Evolutionary conservation across 2,797 vertebrate genomes (phyloP).

Genomic region (Crypturellus tataupa): DNA sequence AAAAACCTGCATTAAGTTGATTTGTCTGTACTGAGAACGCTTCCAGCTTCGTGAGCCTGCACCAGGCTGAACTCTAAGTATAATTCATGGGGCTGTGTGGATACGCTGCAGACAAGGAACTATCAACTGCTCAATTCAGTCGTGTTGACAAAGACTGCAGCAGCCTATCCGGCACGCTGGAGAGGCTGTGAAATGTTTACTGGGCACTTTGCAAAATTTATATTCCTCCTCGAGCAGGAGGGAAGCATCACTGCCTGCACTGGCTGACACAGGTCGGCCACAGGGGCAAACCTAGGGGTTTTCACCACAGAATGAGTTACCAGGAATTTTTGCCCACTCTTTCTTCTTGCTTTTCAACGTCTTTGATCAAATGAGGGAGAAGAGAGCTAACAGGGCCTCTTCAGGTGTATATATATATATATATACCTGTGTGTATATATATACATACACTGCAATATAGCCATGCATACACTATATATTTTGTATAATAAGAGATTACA

Average conservation of each 20-base stretch:
- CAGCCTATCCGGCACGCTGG: neutral
- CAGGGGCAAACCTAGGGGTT: neutral
- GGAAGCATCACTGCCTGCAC: neutral
- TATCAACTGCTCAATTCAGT: neutral
- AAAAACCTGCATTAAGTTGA: neutral
- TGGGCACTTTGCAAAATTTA: neutral
- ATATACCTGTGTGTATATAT: conserved; percentile 51
- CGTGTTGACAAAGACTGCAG: neutral
- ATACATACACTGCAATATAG: conserved; percentile 8
- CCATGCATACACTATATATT: neutral
- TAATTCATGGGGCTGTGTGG: neutral
- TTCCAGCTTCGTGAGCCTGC: neutral
- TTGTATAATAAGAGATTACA: neutral
- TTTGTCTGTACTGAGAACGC: neutral
- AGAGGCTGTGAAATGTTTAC: neutral
- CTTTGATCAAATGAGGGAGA: conserved; percentile 35
- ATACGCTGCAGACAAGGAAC: neutral
- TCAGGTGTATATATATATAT: conserved; percentile 55
- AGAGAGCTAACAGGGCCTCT: conserved; percentile 42
- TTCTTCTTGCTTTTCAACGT: neutral
- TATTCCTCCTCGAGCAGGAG: neutral
- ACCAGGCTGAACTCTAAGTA: neutral
- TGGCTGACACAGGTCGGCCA: neutral
- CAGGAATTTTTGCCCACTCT: neutral
- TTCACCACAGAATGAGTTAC: neutral